These are phyloP conservation scores for Dromaius novaehollandiae DNA, from an alignment of 2,113 vertebrate genomes.

Conservation along the genomic window DNA sequence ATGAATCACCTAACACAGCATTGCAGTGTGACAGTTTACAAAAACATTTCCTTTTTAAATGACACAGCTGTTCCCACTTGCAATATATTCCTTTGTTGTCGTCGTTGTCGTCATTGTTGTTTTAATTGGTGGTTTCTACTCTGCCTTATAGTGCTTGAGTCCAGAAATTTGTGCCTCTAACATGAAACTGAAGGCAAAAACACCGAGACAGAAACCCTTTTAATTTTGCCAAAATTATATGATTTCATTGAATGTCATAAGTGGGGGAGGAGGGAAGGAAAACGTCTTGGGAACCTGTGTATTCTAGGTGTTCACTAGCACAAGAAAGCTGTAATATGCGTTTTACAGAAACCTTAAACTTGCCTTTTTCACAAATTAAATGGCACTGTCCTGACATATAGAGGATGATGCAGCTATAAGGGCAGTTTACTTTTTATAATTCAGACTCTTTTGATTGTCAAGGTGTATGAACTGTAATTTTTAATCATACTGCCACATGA, in stretches of 20 bases:
- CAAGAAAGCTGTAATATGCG: slow-evolving; percentile 65
- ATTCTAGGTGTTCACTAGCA: slow-evolving; percentile 68
- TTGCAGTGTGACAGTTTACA: slow-evolving; percentile 74
- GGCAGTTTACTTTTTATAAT: slow-evolving; percentile 78
- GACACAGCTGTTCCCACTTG: slow-evolving; percentile 66
- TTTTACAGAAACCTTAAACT: slow-evolving; percentile 72
- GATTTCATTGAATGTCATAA: slow-evolving; percentile 71
- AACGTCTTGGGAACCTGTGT: slow-evolving; percentile 65
- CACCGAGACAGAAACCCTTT: slow-evolving; percentile 44
- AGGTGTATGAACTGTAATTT: slow-evolving; percentile 74
- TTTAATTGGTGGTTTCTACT: slow-evolving; percentile 76
- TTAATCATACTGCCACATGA: slow-evolving; percentile 77
- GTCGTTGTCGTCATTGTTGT: neutral
- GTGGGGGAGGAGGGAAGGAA: slow-evolving; percentile 35
- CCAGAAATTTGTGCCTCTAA: slow-evolving; percentile 79
- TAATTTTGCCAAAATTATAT: slow-evolving; percentile 70
- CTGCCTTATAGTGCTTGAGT: slow-evolving; percentile 85
- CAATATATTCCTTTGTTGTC: slow-evolving; percentile 66
- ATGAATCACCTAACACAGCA: slow-evolving; percentile 64
- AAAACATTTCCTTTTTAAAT: slow-evolving; percentile 62
- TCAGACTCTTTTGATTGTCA: slow-evolving; percentile 76
- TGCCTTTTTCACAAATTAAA: slow-evolving; percentile 63
- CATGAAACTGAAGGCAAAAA: slow-evolving; percentile 73
- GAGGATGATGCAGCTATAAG: slow-evolving; percentile 68
- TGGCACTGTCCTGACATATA: slow-evolving; percentile 54